Percentiles rank a stretch among this genome's conserved stretches.
These are phyloP conservation scores for Galaxias olidus DNA, from an alignment of 2,797 vertebrate species.

Conservation along the genomic window DNA sequence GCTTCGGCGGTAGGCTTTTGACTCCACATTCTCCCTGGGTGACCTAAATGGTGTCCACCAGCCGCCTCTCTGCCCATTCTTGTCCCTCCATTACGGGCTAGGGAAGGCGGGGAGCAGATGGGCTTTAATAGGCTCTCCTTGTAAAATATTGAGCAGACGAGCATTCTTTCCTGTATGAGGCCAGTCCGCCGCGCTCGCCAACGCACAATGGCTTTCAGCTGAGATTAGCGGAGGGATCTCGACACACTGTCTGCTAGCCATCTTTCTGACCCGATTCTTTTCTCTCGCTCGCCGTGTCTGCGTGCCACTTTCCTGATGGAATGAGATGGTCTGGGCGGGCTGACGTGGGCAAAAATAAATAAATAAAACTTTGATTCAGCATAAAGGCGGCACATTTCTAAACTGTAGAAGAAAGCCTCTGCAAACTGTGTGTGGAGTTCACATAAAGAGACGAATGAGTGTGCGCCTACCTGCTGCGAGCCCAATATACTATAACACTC, in stretches of 20 bases:
- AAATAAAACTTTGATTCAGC: too few relatives aligned
- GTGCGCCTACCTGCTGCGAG: too few relatives aligned
- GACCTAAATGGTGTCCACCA: constrained; percentile 21
- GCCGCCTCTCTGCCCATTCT: constrained; percentile 9
- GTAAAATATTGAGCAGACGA: constrained; percentile 59
- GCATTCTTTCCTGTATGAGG: constrained; percentile 38
- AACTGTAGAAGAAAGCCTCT: too few relatives aligned
- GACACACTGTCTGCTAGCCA: too few relatives aligned
- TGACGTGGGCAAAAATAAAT: background rate
- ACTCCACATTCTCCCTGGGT: constrained; percentile 20
- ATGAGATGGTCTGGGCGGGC: constrained; percentile 7
- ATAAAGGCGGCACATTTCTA: too few relatives aligned
- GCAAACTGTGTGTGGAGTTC: too few relatives aligned
- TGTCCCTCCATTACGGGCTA: constrained; percentile 11
- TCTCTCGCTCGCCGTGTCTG: background rate
- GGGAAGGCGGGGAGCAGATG: constrained; percentile 10
- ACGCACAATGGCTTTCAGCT: constrained; percentile 39
- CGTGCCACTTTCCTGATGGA: constrained; percentile 15
- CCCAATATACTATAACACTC: too few relatives aligned
- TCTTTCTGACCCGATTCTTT: background rate
- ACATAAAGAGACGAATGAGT: too few relatives aligned
- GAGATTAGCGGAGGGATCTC: background rate
- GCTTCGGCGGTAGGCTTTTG: constrained; percentile 5
- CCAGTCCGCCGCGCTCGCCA: constrained; percentile 31
- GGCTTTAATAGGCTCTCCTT: constrained; percentile 31